Conservation (phyloP, 2,888 invertebrate species). For the Pseudococcus longispinus region DNA sequence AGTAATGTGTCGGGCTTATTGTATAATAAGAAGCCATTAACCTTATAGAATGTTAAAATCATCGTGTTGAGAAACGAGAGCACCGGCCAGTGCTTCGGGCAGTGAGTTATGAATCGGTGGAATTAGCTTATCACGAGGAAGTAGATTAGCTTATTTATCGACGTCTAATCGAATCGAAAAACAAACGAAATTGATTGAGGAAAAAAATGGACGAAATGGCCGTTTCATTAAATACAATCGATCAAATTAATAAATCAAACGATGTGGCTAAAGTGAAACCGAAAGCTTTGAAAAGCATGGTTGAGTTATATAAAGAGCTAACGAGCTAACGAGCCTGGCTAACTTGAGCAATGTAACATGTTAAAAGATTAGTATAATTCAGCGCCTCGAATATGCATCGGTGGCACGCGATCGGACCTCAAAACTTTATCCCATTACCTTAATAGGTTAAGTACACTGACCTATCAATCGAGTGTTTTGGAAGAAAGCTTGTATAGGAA, state of each 20-base stretch:
- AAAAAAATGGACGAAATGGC: neutral
- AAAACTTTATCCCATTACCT: neutral
- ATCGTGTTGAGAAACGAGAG: too few species aligned
- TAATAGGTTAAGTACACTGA: neutral
- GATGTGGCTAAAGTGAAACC: neutral
- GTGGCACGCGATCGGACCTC: neutral
- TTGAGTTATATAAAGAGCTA: neutral
- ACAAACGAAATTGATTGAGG: neutral
- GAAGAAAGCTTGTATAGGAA: neutral
- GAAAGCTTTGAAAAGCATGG: neutral
- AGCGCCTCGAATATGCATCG: neutral
- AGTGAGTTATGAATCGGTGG: neutral
- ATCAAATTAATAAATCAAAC: neutral
- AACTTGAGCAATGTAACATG: neutral
- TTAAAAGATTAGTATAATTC: conserved; percentile 13
- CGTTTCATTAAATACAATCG: neutral
- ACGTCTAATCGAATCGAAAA: neutral
- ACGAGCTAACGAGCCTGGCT: neutral
- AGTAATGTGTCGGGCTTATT: too few species aligned
- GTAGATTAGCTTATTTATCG: neutral
- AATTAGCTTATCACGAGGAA: neutral
- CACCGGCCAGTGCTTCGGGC: too few species aligned
- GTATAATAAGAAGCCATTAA: too few species aligned
- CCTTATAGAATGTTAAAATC: too few species aligned
- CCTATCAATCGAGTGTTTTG: neutral